Base-by-base conservation (phyloP, 2,797 vertebrate genomes). In the Acanthornis magna region DNA sequence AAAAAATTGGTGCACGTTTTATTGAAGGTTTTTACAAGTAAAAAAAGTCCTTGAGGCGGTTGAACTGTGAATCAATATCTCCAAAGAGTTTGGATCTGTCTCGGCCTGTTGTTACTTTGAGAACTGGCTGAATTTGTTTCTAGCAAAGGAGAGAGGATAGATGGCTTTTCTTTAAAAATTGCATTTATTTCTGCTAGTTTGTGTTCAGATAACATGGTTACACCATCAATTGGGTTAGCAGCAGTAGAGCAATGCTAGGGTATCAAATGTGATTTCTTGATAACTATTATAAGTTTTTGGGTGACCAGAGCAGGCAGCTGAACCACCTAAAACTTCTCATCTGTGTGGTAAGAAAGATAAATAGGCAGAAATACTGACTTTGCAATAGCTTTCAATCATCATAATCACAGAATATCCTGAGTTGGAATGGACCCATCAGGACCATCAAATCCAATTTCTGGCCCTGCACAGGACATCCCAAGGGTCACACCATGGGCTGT, bases 1-100 rank as follows among this genome's bases (percentile, higher is more conserved):
- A 78, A 89, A 77, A 77, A 85, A 83, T 3, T 6, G 11, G 17
- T 82, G 73, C 40, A 36, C 10, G 2, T 86, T 91, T 81, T 96
- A 73, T 67, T 63, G 74, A 84, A 88, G 38, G 55, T 54, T 92
- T 42, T 80, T 95, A 48, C 63, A 85, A 88, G 72, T 71, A 51
- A 73, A 81, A 84, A 55, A 83, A 57, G 65, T 81, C 80, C 85
- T 85, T 65, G 81, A 74, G 91, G 72, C 26, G 0, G 43, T 57
- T 88, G 66, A 79, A 53, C 36, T 73, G 22, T n/a, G 82, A 90
- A 95, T 95, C 82, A 63, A 11, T 94, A 74, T 58, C 63, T 91
- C 92, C 48, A 66, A 76, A 71, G 79, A 73, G 48, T 78, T 80
- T 57, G 77, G 66, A 70, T 94, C 40, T 70, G 19, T 83, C 79